A percentile compares a stretch with the other conserved stretches of the same genome.
phyloP scores from a whole-genome alignment of 2,113 vertebrate species.

The Chionis minor region DNA sequence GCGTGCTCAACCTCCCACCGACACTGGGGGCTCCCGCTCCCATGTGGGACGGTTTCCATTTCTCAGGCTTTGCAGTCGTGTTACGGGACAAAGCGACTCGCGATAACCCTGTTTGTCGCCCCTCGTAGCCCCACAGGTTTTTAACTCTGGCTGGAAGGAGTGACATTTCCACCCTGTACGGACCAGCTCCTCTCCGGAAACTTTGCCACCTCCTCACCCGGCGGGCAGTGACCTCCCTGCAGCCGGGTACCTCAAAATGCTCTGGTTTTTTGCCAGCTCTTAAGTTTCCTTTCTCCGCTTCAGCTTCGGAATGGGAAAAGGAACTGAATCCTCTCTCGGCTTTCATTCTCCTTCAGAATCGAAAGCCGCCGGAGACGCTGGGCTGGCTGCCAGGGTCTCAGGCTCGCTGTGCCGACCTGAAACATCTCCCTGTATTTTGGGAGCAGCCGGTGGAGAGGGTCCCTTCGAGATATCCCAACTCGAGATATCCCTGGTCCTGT shows the following conservation, averaged over 20 bases:
- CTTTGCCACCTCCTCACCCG: not conserved
- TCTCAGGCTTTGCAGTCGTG: not conserved
- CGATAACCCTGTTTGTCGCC: not conserved
- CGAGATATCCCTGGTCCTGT: not conserved
- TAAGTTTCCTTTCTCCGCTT: not conserved
- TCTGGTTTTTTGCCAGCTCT: not conserved
- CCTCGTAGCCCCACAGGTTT: not conserved
- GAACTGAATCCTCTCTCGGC: not conserved
- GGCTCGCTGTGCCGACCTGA: not conserved
- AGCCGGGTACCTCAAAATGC: not conserved
- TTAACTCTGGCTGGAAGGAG: not conserved
- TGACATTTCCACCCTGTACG: rapidly evolving
- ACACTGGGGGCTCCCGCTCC: too few relatives aligned
- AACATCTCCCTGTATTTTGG: too few relatives aligned
- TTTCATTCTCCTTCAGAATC: constrained; percentile 13
- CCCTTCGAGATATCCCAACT: not conserved
- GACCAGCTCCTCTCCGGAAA: not conserved
- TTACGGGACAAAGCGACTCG: not conserved
- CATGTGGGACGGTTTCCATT: not conserved
- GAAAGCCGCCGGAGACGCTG: not conserved
- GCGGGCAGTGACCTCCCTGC: not conserved
- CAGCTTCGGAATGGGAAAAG: not conserved
- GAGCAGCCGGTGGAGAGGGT: not conserved
- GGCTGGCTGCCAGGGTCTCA: not conserved
- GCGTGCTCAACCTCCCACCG: not conserved